phyloP scores from a whole-genome alignment of 2,797 vertebrate genomes.

The Tenualosa thibaudeaui region DNA sequence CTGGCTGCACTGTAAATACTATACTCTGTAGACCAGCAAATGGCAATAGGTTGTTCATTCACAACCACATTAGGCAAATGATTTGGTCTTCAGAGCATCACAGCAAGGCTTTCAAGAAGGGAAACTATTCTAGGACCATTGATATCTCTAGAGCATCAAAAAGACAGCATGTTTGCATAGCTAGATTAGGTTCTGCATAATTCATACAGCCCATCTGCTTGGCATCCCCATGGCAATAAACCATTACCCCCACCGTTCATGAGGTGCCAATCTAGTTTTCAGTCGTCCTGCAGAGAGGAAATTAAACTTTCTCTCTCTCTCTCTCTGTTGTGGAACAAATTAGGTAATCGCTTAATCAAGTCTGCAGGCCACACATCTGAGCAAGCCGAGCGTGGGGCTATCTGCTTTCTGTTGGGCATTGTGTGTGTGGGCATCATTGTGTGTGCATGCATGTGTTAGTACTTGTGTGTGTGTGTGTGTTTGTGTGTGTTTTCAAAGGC shows the following conservation, averaged over 20 bases:
- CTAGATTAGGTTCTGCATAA: slow-evolving; percentile 44
- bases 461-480: background rate
- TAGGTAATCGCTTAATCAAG: slow-evolving; percentile 40
- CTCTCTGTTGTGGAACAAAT: slow-evolving; percentile 34
- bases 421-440: background rate
- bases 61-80: background rate
- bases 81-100: background rate
- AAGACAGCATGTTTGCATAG: slow-evolving; percentile 35
- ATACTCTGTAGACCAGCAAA: background rate
- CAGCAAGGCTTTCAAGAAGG: background rate
- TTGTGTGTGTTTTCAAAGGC: background rate
- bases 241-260: slow-evolving; percentile 31
- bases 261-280: slow-evolving; percentile 32
- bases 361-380: slow-evolving; percentile 32
- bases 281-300: slow-evolving; percentile 29
- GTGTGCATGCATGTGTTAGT: background rate
- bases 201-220: slow-evolving; percentile 50
- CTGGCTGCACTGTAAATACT: background rate
- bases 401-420: background rate
- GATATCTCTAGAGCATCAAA: slow-evolving; percentile 19
- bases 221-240: slow-evolving; percentile 30
- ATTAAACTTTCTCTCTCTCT: slow-evolving; percentile 28
- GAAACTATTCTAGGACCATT: background rate
- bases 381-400: background rate
- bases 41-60: background rate